These are phyloP conservation scores for Polydrusus cervinus DNA, from an alignment of 2,888 invertebrate genomes.

Conservation along the genomic window DNA sequence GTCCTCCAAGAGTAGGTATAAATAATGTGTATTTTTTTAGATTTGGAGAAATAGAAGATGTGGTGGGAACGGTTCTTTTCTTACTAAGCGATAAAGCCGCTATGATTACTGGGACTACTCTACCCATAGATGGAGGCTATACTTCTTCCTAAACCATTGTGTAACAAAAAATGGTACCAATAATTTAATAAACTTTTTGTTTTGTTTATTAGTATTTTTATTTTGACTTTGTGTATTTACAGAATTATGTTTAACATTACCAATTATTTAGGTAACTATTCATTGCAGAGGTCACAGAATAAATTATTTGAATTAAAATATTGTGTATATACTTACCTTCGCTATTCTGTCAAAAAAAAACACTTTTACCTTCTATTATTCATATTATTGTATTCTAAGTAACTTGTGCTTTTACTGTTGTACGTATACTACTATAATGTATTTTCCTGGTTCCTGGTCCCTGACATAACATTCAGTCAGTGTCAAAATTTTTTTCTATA, in stretches of 20 bases:
- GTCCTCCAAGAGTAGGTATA: background rate
- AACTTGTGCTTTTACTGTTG: no score
- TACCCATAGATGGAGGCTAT: slow-evolving; percentile 50
- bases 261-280: no score
- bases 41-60: slow-evolving; percentile 85
- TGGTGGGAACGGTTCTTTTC: slow-evolving; percentile 83
- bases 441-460: no score
- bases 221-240: no score
- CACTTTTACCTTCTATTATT: no score
- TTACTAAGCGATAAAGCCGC: slow-evolving; percentile 85
- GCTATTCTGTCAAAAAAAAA: no score
- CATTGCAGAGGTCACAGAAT: no score
- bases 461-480: background rate
- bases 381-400: no score
- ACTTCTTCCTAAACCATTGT: background rate
- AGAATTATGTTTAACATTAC: no score
- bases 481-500: slow-evolving; percentile 2
- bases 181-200: background rate
- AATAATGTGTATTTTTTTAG: slow-evolving; percentile 65
- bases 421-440: no score
- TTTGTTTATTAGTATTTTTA: background rate
- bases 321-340: no score
- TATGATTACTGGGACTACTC: slow-evolving; percentile 81
- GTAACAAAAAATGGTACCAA: background rate
- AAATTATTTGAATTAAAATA: no score